Conservation (phyloP, 2,113 vertebrate genomes). For the Melozone crissalis region DNA sequence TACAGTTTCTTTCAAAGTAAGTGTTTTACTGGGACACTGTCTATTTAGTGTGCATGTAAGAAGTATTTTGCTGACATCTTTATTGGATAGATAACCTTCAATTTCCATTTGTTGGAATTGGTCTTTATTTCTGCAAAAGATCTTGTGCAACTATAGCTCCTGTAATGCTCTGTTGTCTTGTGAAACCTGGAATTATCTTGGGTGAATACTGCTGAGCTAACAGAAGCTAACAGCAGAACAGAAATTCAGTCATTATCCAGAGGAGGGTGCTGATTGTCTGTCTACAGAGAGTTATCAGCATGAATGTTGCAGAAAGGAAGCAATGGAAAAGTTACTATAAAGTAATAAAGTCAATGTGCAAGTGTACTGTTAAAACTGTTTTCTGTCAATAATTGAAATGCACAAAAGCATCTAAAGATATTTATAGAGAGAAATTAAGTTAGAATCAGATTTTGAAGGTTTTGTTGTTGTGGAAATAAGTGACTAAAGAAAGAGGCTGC, state of each 20-base stretch:
- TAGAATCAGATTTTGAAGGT: not conserved
- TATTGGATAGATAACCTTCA: not conserved
- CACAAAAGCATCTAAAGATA: not conserved
- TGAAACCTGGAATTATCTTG: not conserved
- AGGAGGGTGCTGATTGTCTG: conserved; percentile 47
- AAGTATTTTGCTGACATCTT: not conserved
- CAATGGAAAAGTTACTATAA: not conserved
- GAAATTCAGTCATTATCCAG: conserved; percentile 48
- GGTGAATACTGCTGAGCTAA: not conserved
- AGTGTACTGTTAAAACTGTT: not conserved
- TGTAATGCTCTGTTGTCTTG: not conserved
- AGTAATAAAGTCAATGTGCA: not conserved
- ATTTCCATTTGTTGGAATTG: not conserved
- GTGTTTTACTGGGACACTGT: conserved; percentile 46
- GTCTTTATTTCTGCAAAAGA: not conserved
- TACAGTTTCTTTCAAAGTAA: conserved; percentile 99
- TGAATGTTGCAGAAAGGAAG: not conserved
- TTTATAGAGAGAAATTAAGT: not conserved
- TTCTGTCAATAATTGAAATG: not conserved
- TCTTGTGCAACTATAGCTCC: not conserved
- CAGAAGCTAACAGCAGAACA: not conserved
- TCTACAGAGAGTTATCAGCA: not conserved
- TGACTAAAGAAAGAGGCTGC: not conserved
- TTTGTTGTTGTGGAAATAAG: not conserved
- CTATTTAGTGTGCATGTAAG: not conserved